Percentiles rank a stretch among this genome's conserved stretches.
Evolutionary conservation across 2,888 invertebrate species (phyloP).

Genomic region (Imbricaverruca yamaguchii): DNA sequence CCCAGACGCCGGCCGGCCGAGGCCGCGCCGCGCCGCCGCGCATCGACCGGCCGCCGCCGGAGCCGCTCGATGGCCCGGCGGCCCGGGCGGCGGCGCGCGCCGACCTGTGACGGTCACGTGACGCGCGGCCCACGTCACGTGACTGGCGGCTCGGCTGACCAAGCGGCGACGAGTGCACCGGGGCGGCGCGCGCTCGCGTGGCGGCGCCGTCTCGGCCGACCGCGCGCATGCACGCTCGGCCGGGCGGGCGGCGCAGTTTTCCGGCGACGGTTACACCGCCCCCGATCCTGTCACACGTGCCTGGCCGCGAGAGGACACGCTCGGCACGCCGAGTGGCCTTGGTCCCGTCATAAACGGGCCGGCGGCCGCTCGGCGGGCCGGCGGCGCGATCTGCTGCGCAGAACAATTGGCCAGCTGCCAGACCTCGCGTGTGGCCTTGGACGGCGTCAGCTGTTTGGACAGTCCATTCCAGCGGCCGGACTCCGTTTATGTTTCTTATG

Average conservation of each 20-base stretch:
- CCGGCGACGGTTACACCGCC: not conserved
- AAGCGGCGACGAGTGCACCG: no score
- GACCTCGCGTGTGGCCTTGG: slow-evolving; percentile 8
- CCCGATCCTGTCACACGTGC: not conserved
- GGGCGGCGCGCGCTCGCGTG: not conserved
- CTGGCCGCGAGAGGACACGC: not conserved
- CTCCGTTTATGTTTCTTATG: no score
- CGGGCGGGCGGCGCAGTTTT: no score
- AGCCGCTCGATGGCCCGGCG: not conserved
- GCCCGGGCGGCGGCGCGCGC: not conserved
- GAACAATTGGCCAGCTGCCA: not conserved
- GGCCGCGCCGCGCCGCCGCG: no score
- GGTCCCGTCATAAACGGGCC: not conserved
- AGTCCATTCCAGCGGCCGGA: no score
- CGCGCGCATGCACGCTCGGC: not conserved
- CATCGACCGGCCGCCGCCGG: not conserved
- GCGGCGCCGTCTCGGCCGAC: not conserved
- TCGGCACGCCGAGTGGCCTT: not conserved
- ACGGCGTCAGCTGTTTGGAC: not conserved
- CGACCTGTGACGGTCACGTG: no score
- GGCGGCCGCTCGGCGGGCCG: no score
- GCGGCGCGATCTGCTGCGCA: no score
- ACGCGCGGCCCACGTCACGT: no score
- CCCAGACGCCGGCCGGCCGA: not conserved
- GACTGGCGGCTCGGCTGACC: no score